A percentile compares a stretch with the other conserved stretches of the same genome.
Conservation (phyloP, 2,113 vertebrate genomes). For the Mobula hypostoma region DNA sequence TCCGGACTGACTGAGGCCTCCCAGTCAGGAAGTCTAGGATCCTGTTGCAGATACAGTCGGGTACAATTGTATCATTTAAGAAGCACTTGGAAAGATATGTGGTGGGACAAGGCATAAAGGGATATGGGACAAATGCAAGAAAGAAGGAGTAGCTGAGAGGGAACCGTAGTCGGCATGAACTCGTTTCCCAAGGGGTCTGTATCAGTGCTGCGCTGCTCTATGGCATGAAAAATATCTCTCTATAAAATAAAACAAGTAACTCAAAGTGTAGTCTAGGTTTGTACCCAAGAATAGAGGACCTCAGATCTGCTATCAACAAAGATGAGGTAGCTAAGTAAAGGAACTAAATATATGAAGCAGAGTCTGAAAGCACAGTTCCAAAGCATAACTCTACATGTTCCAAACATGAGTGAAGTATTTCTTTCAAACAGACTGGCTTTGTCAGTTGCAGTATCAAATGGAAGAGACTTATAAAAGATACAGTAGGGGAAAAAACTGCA, state of each 20-base stretch:
- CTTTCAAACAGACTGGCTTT: neutral
- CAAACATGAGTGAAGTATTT: neutral
- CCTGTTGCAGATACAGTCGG: too few species aligned
- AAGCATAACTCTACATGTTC: neutral
- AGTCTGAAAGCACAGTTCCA: neutral
- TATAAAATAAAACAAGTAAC: too few species aligned
- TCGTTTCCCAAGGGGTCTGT: neutral
- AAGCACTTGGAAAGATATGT: too few species aligned
- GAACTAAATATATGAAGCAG: neutral
- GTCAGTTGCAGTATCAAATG: neutral
- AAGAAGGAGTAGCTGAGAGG: too few species aligned
- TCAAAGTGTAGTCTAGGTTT: neutral
- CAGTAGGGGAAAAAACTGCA: neutral
- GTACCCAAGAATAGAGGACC: neutral
- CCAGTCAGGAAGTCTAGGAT: too few species aligned
- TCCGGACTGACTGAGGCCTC: too few species aligned
- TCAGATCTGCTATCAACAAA: neutral
- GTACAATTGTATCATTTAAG: too few species aligned
- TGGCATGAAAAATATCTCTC: too few species aligned
- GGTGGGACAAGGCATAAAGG: too few species aligned
- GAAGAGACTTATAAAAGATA: neutral
- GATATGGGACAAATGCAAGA: too few species aligned
- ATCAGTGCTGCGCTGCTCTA: neutral
- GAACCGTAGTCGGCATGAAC: too few species aligned
- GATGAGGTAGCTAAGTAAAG: neutral